phyloP scores from a whole-genome alignment of 2,113 vertebrate species.

The Sciurus niger region DNA sequence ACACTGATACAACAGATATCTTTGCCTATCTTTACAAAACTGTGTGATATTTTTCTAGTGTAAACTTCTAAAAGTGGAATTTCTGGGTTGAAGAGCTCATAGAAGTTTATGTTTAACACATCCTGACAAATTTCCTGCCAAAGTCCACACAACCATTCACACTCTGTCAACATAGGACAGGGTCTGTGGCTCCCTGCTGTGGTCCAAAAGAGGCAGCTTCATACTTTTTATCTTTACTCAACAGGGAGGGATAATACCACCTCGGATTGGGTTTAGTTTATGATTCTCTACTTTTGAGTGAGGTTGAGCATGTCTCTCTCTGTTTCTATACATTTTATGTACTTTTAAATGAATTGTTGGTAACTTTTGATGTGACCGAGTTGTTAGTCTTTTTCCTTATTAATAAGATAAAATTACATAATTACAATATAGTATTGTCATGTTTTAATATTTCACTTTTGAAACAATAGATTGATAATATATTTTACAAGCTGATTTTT shows the following conservation, averaged over 20 bases:
- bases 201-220: not conserved
- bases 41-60: conserved; percentile 30
- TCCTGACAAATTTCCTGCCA: not conserved
- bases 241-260: not conserved
- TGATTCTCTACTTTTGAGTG: not conserved
- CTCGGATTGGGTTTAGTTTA: not conserved
- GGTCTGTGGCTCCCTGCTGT: not conserved
- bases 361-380: not conserved
- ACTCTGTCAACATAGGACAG: not conserved
- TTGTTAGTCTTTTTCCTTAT: not conserved
- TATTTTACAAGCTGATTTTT: not conserved
- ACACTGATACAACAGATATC: not conserved
- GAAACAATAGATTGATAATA: not conserved
- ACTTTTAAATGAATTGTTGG: not conserved
- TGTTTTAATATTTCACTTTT: not conserved
- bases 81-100: not conserved
- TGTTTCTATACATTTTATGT: not conserved
- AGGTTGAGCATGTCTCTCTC: not conserved
- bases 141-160: not conserved
- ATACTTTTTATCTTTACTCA: not conserved
- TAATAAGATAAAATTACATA: not conserved
- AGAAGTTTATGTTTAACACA: not conserved
- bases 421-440: not conserved
- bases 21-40: not conserved
- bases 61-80: conserved; percentile 42